These are phyloP conservation scores for Nesidiocoris tenuis DNA, from an alignment of 2,888 invertebrate genomes.

Conservation along the genomic window DNA sequence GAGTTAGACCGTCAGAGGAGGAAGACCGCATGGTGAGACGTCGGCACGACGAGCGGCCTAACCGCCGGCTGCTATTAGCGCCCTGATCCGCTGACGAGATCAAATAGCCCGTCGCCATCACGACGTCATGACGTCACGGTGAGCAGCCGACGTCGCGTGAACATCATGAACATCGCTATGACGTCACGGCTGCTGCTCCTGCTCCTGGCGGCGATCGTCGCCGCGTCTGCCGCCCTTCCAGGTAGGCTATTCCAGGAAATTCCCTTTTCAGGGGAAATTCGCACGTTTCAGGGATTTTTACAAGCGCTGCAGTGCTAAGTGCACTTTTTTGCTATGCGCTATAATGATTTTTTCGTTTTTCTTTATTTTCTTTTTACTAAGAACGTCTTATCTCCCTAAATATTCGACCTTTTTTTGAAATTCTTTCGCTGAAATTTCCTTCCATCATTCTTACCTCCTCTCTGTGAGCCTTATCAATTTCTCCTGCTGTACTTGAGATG, in stretches of 20 bases:
- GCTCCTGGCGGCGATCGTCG: constrained; percentile 3
- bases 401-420: no score
- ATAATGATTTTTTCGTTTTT: not conserved
- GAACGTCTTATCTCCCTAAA: no score
- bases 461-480: not conserved
- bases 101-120: constrained; percentile 16
- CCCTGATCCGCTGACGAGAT: constrained; percentile 24
- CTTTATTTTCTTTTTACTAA: not conserved
- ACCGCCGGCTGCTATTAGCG: constrained; percentile 17
- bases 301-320: no score
- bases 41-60: constrained; percentile 28
- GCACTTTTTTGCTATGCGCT: not conserved
- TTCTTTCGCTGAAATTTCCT: constrained; percentile 23
- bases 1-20: constrained; percentile 25
- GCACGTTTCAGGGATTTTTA: no score
- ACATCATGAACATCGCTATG: constrained; percentile 13
- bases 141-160: not conserved
- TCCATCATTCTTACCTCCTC: constrained; percentile 5
- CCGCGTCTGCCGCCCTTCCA: not conserved
- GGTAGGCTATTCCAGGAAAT: no score
- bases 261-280: no score
- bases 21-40: constrained; percentile 33
- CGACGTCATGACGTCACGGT: constrained; percentile 21
- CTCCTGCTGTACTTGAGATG: not conserved
- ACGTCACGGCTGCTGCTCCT: constrained; percentile 32